phyloP scores from a whole-genome alignment of 2,797 vertebrate genomes.

The Lacerta bilineata region DNA sequence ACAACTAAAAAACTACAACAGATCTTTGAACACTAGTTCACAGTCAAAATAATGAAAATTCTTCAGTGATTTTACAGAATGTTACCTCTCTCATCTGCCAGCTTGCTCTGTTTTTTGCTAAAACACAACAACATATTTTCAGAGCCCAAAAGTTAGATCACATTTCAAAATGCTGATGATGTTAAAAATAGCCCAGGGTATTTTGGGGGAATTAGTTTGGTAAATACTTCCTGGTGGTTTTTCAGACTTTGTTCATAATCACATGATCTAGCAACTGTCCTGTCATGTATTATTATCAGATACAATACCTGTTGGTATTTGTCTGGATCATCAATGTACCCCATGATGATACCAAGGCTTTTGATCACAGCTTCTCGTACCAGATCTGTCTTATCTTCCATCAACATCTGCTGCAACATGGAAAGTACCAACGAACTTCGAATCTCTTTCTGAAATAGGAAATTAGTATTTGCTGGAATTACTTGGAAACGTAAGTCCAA shows the following conservation, averaged over 20 bases:
- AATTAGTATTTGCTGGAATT: conserved; percentile 17
- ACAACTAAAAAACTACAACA: not conserved
- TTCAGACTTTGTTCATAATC: not conserved
- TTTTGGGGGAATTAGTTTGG: too few relatives aligned
- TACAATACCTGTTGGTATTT: conserved; percentile 93
- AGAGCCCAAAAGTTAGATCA: too few relatives aligned
- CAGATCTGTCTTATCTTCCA: conserved; percentile 98
- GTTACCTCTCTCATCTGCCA: not conserved
- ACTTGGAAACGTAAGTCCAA: not conserved
- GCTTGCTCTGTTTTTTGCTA: not conserved
- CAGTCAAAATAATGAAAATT: not conserved
- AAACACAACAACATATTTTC: not conserved
- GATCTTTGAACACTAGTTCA: not conserved
- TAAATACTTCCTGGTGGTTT: not conserved
- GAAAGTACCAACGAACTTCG: conserved; percentile 97
- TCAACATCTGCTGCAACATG: conserved; percentile 98
- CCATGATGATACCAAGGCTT: conserved; percentile 98
- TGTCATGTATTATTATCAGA: conserved; percentile 10
- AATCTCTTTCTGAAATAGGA: conserved; percentile 91
- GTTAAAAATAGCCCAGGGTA: too few relatives aligned
- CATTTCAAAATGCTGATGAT: too few relatives aligned
- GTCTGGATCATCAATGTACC: conserved; percentile 97
- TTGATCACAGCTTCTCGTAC: conserved; percentile 99
- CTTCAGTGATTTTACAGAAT: not conserved
- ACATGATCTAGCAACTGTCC: not conserved